Percentiles rank a stretch among this genome's conserved stretches.
Evolutionary conservation across 2,888 invertebrate species (phyloP).

Genomic region (Apodemia zela): DNA sequence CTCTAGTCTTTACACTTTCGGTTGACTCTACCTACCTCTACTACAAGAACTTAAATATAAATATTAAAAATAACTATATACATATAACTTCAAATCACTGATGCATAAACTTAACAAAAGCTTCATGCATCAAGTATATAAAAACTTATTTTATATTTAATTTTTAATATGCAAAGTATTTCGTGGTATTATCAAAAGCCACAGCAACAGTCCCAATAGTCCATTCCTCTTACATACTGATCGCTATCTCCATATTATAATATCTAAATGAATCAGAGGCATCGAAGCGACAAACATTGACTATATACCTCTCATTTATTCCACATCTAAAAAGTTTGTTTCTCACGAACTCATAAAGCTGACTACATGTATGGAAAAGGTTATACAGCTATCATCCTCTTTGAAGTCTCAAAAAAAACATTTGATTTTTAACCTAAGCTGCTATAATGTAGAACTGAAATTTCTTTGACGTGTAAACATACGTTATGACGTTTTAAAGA

Average conservation of each 20-base stretch:
- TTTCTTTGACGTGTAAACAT: background rate
- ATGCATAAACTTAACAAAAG: background rate
- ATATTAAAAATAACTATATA: too few relatives aligned
- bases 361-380: constrained; percentile 48
- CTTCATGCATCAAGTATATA: background rate
- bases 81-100: background rate
- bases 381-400: constrained; percentile 56
- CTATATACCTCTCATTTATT: constrained; percentile 46
- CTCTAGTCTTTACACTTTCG: too few relatives aligned
- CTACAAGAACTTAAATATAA: too few relatives aligned
- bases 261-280: constrained; percentile 49
- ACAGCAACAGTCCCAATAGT: constrained; percentile 13
- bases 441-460: background rate
- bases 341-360: constrained; percentile 53
- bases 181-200: background rate
- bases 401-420: constrained; percentile 24
- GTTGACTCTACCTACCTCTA: too few relatives aligned
- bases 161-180: constrained; percentile 6
- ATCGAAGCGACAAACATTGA: constrained; percentile 45
- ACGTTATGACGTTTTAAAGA: constrained; percentile 38
- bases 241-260: constrained; percentile 26
- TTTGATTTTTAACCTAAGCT: constrained; percentile 32
- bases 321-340: constrained; percentile 41
- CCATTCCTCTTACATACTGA: constrained; percentile 5
- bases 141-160: constrained; percentile 18